A percentile compares a stretch with the other conserved stretches of the same genome.
Conservation (phyloP, 2,113 vertebrate genomes). For the Aphelocoma coerulescens region DNA sequence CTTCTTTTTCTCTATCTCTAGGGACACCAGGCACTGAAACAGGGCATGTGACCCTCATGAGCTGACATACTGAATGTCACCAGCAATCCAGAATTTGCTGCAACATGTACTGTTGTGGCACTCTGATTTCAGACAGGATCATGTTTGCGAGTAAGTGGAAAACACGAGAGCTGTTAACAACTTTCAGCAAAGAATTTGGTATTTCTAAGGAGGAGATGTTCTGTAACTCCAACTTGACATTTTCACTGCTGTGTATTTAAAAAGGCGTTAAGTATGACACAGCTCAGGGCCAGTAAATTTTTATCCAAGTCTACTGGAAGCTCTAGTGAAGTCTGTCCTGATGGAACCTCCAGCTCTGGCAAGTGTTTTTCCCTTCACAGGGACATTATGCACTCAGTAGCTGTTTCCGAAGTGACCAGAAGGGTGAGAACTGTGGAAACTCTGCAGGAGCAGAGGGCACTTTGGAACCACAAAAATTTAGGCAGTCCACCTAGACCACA, state of each 20-base stretch:
- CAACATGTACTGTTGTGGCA: background rate
- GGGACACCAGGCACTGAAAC: background rate
- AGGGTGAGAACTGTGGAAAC: background rate
- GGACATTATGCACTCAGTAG: background rate
- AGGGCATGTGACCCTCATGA: background rate
- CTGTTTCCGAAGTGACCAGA: background rate
- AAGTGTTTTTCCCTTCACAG: accelerated
- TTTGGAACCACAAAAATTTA: background rate
- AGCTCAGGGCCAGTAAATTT: background rate
- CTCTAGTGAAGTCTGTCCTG: background rate
- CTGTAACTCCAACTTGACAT: background rate
- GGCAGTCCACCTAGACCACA: background rate
- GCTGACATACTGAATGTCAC: background rate
- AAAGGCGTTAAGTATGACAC: background rate
- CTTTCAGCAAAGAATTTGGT: background rate
- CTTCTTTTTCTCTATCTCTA: background rate
- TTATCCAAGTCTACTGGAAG: background rate
- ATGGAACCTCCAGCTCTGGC: background rate
- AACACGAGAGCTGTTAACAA: background rate
- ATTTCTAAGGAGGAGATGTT: background rate
- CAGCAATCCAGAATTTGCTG: background rate
- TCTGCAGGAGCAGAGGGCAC: background rate
- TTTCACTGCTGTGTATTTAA: background rate
- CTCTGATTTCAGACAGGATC: background rate
- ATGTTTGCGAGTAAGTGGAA: background rate